Percentiles rank a stretch among this genome's conserved stretches.
These are phyloP conservation scores for Sebastes kiyomatsui DNA, from an alignment of 2,797 vertebrate species.

Conservation along the genomic window DNA sequence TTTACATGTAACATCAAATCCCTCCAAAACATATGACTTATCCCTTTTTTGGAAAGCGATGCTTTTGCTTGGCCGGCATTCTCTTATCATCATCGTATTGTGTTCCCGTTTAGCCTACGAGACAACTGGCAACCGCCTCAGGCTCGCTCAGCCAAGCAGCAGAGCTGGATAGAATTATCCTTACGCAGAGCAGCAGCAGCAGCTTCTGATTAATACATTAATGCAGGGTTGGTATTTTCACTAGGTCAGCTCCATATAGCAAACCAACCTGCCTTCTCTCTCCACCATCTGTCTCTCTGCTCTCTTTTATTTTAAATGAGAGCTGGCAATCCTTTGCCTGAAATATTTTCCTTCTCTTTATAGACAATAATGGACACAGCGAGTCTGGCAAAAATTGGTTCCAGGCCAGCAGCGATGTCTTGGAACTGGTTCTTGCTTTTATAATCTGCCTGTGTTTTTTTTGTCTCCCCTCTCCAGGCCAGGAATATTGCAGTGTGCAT, in stretches of 20 bases:
- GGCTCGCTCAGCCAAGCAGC: slow-evolving; percentile 27
- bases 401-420: not conserved
- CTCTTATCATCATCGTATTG: slow-evolving; percentile 11
- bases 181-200: slow-evolving; percentile 15
- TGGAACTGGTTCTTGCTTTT: not conserved
- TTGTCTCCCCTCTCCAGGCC: slow-evolving; percentile 80
- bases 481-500: slow-evolving; percentile 95
- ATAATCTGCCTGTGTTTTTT: not conserved
- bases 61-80: slow-evolving; percentile 28
- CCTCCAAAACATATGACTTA: not conserved
- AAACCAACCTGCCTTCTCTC: slow-evolving; percentile 1
- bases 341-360: slow-evolving; percentile 14
- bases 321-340: not conserved
- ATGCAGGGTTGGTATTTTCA: slow-evolving; percentile 27
- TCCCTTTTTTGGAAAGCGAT: not conserved
- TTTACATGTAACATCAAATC: slow-evolving; percentile 3
- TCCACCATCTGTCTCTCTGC: slow-evolving; percentile 9
- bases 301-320: slow-evolving; percentile 25
- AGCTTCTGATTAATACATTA: slow-evolving; percentile 62
- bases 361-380: slow-evolving; percentile 2
- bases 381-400: slow-evolving; percentile 8
- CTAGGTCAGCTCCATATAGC: slow-evolving; percentile 20
- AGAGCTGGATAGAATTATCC: slow-evolving; percentile 55
- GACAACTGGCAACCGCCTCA: slow-evolving; percentile 19
- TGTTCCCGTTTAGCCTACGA: slow-evolving; percentile 19